A percentile compares a stretch with the other conserved stretches of the same genome.
phyloP scores from a whole-genome alignment of 2,113 vertebrate genomes.

The Triplophysa siluroides region DNA sequence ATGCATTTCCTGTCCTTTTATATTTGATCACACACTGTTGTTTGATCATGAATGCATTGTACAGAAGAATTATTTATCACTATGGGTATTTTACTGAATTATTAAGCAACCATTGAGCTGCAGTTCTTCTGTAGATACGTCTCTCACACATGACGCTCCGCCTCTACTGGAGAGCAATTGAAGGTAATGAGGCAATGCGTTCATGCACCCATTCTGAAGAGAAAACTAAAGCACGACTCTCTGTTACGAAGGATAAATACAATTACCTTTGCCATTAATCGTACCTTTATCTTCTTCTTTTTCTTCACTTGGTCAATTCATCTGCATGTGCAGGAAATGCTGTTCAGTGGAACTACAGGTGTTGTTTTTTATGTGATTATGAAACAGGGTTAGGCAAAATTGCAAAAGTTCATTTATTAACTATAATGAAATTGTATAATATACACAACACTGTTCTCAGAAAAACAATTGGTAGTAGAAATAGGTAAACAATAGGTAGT shows the following conservation, averaged over 20 bases:
- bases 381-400: too few relatives aligned
- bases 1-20: background rate
- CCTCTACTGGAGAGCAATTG: conserved; percentile 29
- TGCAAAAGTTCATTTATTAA: too few relatives aligned
- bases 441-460: too few relatives aligned
- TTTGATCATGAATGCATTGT: background rate
- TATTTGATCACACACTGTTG: background rate
- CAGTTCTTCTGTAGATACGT: background rate
- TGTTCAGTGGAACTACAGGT: too few relatives aligned
- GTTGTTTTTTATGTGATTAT: too few relatives aligned
- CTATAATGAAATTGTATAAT: too few relatives aligned
- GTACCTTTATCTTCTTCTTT: too few relatives aligned
- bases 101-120: background rate
- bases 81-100: background rate
- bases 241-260: background rate
- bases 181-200: conserved; percentile 37
- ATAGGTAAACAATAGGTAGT: too few relatives aligned
- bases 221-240: background rate
- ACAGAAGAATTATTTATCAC: background rate
- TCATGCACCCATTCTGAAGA: background rate
- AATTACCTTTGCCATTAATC: background rate
- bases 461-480: too few relatives aligned
- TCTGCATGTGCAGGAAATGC: background rate
- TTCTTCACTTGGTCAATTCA: background rate
- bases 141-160: conserved; percentile 15